phyloP scores from a whole-genome alignment of 1,140 invertebrate genomes.

The Mya arenaria region DNA sequence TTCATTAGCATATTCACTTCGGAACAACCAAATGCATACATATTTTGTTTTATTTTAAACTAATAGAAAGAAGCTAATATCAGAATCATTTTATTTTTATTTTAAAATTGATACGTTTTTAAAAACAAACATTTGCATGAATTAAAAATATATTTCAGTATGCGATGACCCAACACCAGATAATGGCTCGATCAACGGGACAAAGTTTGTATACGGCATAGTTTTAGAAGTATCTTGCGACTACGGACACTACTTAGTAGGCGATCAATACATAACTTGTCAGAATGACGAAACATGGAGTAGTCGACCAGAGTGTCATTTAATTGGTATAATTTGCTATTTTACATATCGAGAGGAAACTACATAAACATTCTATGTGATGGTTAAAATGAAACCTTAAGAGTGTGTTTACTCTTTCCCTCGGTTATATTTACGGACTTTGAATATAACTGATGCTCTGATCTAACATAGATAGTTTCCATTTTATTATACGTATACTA shows the following conservation, averaged over 20 bases:
- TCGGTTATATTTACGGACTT: too few species aligned
- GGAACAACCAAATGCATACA: neutral
- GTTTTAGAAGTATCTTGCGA: neutral
- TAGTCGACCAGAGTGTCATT: neutral
- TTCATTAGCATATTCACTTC: neutral
- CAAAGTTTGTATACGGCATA: neutral
- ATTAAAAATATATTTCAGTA: neutral
- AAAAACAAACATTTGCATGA: neutral
- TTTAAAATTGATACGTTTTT: neutral
- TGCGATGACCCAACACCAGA: neutral
- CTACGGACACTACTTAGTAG: neutral
- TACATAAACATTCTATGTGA: too few species aligned
- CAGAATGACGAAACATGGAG: neutral
- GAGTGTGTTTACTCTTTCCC: too few species aligned
- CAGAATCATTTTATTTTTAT: too few species aligned
- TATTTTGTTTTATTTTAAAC: too few species aligned
- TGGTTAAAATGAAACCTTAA: too few species aligned
- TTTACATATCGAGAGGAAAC: neutral
- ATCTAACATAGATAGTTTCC: too few species aligned
- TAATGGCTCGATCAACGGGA: neutral
- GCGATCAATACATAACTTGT: neutral
- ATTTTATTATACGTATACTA: too few species aligned
- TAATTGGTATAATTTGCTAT: neutral
- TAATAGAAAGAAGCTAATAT: too few species aligned
- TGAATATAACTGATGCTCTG: too few species aligned